These are phyloP conservation scores for Piprites chloris DNA, from an alignment of 2,113 vertebrate genomes.

Conservation along the genomic window DNA sequence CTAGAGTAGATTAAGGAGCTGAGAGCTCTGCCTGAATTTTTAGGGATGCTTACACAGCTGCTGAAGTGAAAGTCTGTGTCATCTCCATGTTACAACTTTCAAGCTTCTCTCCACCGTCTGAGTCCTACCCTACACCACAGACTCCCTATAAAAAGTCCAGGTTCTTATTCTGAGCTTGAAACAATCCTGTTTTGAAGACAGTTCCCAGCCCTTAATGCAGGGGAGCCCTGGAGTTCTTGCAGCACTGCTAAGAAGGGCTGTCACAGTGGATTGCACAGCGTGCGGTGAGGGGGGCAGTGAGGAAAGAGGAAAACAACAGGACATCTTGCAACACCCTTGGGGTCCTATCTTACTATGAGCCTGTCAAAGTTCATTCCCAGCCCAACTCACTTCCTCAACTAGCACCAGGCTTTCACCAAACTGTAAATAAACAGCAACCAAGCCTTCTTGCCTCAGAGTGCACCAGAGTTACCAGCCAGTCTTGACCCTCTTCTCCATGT, in stretches of 20 bases:
- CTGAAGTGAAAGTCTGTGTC: not conserved
- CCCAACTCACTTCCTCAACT: not conserved
- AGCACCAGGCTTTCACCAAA: not conserved
- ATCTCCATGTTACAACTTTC: too few relatives aligned
- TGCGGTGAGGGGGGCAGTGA: not conserved
- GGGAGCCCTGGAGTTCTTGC: not conserved
- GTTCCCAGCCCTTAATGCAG: not conserved
- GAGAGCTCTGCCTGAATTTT: not conserved
- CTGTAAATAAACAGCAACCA: not conserved
- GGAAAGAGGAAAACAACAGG: constrained; percentile 27
- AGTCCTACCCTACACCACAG: not conserved
- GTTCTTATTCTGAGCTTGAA: not conserved
- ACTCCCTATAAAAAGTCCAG: not conserved
- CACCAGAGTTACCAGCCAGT: not conserved
- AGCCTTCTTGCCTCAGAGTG: not conserved
- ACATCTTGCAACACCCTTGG: constrained; percentile 17
- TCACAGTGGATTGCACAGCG: not conserved
- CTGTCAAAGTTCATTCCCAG: not conserved
- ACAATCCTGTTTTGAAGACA: not conserved
- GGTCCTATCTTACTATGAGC: not conserved
- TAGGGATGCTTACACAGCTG: not conserved
- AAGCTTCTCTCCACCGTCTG: not conserved
- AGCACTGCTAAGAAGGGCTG: not conserved
- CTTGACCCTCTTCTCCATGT: not conserved
- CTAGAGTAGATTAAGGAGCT: not conserved